Evolutionary conservation across 2,888 invertebrate species (phyloP), one percentile per base, ranked within the genome.

Genomic region (Epiperipatus broadwayi): DNA sequence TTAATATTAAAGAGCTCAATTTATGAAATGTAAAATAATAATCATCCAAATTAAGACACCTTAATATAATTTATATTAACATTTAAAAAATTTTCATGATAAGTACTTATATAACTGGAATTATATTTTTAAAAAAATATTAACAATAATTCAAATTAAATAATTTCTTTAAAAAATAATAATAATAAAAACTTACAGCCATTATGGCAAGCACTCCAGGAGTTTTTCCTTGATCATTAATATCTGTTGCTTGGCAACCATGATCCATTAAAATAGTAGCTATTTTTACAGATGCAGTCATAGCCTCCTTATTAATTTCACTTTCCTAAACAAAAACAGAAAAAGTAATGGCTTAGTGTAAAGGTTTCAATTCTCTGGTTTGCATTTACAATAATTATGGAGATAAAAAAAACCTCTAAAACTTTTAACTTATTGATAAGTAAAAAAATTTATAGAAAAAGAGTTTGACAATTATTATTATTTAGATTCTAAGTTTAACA

Each of bases 121-220:
- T 30, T 34, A 37, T 42, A 35, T n/a, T 40, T 12, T 14, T 42
- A 31, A 14, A 42, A 42, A 29, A 42, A 21, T 20, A 19, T 16
- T 42, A 41, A 21, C 14, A 29, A 33, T 16, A 21, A n/a, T 33
- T 19, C 32, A n/a, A 30, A 30, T 10, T 34, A 19, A 34, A 34
- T n/a, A 34, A n/a, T 19, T n/a, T 20, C 10, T 20, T 15, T 4
- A 16, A 28, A 35, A 21, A 5, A 19, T 10, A 7, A 27, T 22
- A 21, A 14, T 16, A 38, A 12, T 5, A 14, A 7, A 10, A 15
- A 25, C 29, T 36, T 47, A 58, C 58, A 52, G 52, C 44, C 43
- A 52, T 50, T 14, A 59, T 52, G 21, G 61, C 60, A 31, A 55
- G 46, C 47, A 55, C 55, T 27, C 59, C 48, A 3, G 59, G 52